Percentiles rank a stretch among this genome's conserved stretches.
These are phyloP conservation scores for Papilio helenus DNA, from an alignment of 1,140 invertebrate genomes.

Conservation along the genomic window DNA sequence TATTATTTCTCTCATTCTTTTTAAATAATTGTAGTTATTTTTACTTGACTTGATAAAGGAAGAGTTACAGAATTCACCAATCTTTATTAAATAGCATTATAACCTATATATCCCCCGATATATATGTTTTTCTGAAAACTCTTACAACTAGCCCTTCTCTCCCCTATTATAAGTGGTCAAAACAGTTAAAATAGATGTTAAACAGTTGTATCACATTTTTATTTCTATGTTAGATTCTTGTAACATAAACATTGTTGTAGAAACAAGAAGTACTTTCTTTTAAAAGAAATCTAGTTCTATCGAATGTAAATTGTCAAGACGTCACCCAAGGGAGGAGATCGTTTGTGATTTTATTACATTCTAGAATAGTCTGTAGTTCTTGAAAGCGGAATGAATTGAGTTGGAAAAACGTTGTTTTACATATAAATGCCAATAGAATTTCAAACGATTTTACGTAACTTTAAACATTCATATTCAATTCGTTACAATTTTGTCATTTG, in stretches of 20 bases:
- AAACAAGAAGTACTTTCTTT: neutral
- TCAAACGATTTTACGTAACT: neutral
- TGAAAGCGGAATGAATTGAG: neutral
- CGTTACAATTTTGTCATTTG: constrained; percentile 1
- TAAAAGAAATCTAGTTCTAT: constrained; percentile 18
- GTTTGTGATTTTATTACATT: constrained; percentile 15
- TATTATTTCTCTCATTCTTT: too few relatives aligned
- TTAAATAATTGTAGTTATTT: too few relatives aligned
- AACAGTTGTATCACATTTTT: too few relatives aligned
- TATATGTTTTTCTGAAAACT: too few relatives aligned
- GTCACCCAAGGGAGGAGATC: constrained; percentile 2
- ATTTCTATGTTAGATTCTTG: neutral
- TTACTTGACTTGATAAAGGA: too few relatives aligned
- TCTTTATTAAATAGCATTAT: too few relatives aligned
- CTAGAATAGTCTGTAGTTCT: neutral
- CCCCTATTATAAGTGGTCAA: too few relatives aligned
- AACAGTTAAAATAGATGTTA: too few relatives aligned
- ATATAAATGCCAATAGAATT: constrained; percentile 20
- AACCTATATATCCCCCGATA: too few relatives aligned
- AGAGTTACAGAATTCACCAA: too few relatives aligned
- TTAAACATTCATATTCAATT: neutral
- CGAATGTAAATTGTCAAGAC: constrained; percentile 4
- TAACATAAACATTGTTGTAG: neutral
- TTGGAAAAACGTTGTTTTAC: constrained; percentile 13
- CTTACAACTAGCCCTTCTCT: too few relatives aligned